A percentile compares a stretch with the other conserved stretches of the same genome.
Conservation (phyloP, 2,888 invertebrate species). For the Aromia moschata region DNA sequence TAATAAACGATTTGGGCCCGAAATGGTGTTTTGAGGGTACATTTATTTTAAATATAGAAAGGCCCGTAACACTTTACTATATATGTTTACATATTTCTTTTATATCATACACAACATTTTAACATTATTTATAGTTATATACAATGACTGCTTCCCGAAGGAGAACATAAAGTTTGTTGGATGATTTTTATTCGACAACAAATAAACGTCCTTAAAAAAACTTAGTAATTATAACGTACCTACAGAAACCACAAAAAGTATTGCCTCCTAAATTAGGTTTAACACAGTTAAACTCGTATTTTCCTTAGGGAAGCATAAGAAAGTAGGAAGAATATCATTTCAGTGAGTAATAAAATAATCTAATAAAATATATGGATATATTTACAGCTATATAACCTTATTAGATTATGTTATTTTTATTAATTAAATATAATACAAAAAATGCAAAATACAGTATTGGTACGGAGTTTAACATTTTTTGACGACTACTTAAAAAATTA, state of each 20-base stretch:
- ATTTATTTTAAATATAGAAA: slow-evolving; percentile 37
- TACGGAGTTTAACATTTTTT: not conserved
- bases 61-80: slow-evolving; percentile 47
- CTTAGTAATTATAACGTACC: no score
- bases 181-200: no score
- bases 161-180: no score
- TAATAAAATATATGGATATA: slow-evolving; percentile 32
- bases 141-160: slow-evolving; percentile 44
- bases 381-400: slow-evolving; percentile 28
- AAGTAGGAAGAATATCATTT: slow-evolving; percentile 35
- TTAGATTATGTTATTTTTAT: slow-evolving; percentile 32
- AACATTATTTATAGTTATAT: slow-evolving; percentile 61
- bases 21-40: slow-evolving; percentile 46
- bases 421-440: slow-evolving; percentile 14
- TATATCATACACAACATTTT: slow-evolving; percentile 58
- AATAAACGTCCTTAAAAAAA: no score
- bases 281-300: slow-evolving; percentile 30
- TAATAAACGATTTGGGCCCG: slow-evolving; percentile 48
- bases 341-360: slow-evolving; percentile 33
- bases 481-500: not conserved
- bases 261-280: no score
- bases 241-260: no score
- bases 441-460: not conserved
- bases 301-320: slow-evolving; percentile 24
- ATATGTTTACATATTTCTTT: slow-evolving; percentile 44